Conservation (phyloP, 1,140 invertebrate genomes). For the Drosophila simulans region DNA sequence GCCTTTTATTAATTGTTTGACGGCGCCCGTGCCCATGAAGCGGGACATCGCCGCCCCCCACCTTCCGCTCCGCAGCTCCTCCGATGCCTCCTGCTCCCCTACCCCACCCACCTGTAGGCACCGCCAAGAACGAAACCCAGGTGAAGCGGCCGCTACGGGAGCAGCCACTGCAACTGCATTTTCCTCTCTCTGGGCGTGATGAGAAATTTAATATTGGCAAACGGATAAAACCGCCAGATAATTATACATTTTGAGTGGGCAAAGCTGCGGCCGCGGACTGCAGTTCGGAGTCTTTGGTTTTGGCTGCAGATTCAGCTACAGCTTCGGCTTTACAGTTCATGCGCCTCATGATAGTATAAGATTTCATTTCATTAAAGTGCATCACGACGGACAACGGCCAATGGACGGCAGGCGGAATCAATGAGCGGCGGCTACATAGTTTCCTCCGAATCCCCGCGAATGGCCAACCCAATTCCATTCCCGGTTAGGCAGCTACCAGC, state of each 20-base stretch:
- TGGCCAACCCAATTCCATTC: conserved; percentile 26
- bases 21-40: conserved; percentile 80
- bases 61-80: neutral
- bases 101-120: conserved; percentile 6
- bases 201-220: conserved; percentile 84
- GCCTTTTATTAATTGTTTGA: conserved; percentile 84
- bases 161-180: conserved; percentile 33
- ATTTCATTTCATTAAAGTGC: conserved; percentile 84
- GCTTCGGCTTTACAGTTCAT: conserved; percentile 57
- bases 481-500: conserved; percentile 46
- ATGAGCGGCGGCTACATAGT: conserved; percentile 71
- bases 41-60: conserved; percentile 36
- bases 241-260: conserved; percentile 82
- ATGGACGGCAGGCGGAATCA: conserved; percentile 70
- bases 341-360: conserved; percentile 81
- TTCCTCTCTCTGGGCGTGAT: conserved; percentile 73
- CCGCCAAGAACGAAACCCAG: conserved; percentile 21
- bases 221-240: conserved; percentile 83
- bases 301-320: conserved; percentile 3
- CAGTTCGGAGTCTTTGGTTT: conserved; percentile 24
- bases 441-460: conserved; percentile 1
- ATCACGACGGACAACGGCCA: conserved; percentile 71
- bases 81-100: neutral
- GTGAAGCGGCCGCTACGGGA: conserved; percentile 18
- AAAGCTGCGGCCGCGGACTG: conserved; percentile 46